phyloP scores from a whole-genome alignment of 2,888 invertebrate species.

The Urechis unicinctus region DNA sequence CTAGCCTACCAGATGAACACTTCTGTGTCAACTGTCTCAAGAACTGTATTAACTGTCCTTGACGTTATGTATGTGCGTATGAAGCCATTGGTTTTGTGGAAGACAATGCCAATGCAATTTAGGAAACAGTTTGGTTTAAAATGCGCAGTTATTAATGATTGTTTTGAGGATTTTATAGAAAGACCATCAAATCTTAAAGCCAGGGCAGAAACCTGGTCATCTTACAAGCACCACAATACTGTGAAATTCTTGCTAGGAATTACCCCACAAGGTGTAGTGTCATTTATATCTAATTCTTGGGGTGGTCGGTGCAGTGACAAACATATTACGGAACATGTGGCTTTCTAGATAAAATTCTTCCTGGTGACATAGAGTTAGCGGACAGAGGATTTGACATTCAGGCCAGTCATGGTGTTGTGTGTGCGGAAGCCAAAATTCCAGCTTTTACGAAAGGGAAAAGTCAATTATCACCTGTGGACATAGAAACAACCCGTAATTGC shows the following conservation, averaged over 20 bases:
- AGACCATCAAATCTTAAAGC: constrained; percentile 19
- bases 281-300: constrained; percentile 24
- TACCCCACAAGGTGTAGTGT: constrained; percentile 22
- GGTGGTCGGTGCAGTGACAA: constrained; percentile 25
- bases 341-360: constrained; percentile 18
- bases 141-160: constrained; percentile 16
- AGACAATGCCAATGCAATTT: constrained; percentile 18
- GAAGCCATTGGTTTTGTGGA: too few relatives aligned
- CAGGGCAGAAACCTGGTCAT: constrained; percentile 21
- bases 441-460: constrained; percentile 1
- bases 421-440: neutral
- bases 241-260: constrained; percentile 25
- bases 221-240: constrained; percentile 26
- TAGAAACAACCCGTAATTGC: neutral
- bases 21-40: too few relatives aligned
- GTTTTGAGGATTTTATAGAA: constrained; percentile 23
- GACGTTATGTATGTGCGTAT: too few relatives aligned
- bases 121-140: constrained; percentile 12
- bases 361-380: constrained; percentile 21
- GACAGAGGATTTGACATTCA: constrained; percentile 1
- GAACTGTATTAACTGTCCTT: too few relatives aligned
- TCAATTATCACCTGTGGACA: neutral
- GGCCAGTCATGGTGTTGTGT: neutral
- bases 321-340: constrained; percentile 23
- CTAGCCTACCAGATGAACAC: too few relatives aligned